These are phyloP conservation scores for Yponomeuta cagnagella DNA, from an alignment of 2,888 invertebrate species.

Conservation along the genomic window DNA sequence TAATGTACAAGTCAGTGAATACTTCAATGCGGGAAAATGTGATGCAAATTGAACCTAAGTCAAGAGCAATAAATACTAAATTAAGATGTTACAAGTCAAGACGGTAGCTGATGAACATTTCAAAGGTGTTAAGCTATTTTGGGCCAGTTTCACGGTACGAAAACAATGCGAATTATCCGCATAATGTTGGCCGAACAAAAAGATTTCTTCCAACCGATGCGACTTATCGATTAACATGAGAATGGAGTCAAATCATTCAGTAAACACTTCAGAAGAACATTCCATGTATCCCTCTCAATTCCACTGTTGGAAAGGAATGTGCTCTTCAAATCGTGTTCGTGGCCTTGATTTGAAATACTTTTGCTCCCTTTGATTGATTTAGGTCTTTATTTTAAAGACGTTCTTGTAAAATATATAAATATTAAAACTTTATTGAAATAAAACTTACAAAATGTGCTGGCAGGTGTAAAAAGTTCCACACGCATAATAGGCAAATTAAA, in stretches of 20 bases:
- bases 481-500: too few relatives aligned
- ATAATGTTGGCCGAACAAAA: background rate
- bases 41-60: background rate
- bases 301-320: too few relatives aligned
- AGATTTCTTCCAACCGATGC: constrained; percentile 2
- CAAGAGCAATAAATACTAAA: background rate
- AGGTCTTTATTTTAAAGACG: too few relatives aligned
- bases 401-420: too few relatives aligned
- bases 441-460: too few relatives aligned
- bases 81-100: background rate
- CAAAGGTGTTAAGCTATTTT: background rate
- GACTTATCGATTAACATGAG: constrained; percentile 16
- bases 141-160: background rate
- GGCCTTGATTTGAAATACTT: too few relatives aligned
- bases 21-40: too few relatives aligned
- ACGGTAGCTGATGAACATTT: background rate
- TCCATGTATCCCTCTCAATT: background rate
- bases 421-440: too few relatives aligned
- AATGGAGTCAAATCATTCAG: constrained; percentile 17
- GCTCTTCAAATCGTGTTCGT: too few relatives aligned
- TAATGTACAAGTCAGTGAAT: too few relatives aligned
- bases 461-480: too few relatives aligned
- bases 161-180: background rate
- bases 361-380: too few relatives aligned
- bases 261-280: background rate